Percentiles rank a stretch among this genome's conserved stretches.
phyloP scores from a whole-genome alignment of 2,888 invertebrate species.

The Agrochola macilenta region DNA sequence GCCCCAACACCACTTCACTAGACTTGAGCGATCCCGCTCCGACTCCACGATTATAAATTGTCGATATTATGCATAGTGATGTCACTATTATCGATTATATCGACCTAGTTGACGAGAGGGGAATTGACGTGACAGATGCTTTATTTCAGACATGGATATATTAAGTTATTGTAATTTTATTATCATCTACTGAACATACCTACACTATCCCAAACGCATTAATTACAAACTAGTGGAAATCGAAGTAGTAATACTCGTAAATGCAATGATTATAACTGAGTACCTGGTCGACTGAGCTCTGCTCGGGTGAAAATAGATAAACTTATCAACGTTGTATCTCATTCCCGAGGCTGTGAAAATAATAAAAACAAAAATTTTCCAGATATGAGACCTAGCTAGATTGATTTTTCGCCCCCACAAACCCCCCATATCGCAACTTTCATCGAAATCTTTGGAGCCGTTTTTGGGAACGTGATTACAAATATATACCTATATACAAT shows the following conservation, averaged over 20 bases:
- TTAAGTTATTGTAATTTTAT: neutral
- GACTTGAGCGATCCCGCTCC: slow-evolving; percentile 73
- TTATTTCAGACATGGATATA: neutral
- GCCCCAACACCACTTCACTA: slow-evolving; percentile 80
- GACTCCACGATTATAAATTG: slow-evolving; percentile 79
- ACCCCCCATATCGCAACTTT: no score
- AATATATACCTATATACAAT: no score
- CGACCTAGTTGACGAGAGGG: slow-evolving; percentile 21
- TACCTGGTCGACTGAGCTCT: no score
- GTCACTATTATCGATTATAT: slow-evolving; percentile 67
- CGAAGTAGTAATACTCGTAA: no score
- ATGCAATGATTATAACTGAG: neutral
- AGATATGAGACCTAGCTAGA: no score
- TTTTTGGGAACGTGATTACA: no score
- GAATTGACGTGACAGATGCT: slow-evolving; percentile 9
- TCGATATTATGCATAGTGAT: slow-evolving; percentile 75
- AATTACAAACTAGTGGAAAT: neutral
- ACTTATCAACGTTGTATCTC: no score
- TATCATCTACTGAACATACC: neutral
- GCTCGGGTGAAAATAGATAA: no score
- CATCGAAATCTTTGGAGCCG: no score
- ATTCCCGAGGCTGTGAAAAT: no score
- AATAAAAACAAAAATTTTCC: no score
- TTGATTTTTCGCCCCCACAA: no score
- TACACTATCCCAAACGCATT: neutral